Evolutionary conservation across 2,797 vertebrate genomes (phyloP).

Genomic region (Pogonophryne albipinna): DNA sequence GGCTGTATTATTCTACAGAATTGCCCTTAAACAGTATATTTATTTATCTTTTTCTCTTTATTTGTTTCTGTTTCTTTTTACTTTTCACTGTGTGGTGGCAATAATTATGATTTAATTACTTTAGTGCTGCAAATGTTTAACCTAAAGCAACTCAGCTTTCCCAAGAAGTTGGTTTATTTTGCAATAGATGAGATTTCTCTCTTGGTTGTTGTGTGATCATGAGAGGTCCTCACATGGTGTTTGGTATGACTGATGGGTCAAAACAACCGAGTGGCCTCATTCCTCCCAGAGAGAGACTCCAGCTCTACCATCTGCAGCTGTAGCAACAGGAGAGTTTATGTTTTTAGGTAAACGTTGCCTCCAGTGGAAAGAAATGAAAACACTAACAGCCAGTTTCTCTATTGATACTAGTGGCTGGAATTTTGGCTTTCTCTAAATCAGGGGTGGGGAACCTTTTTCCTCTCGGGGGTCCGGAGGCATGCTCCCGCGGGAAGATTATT

Average conservation of each 20-base stretch:
- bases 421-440: neutral
- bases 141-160: neutral
- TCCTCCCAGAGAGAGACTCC: constrained; percentile 42
- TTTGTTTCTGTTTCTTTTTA: neutral
- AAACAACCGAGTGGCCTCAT: constrained; percentile 39
- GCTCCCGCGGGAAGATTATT: no score
- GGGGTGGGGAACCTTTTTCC: no score
- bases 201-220: constrained; percentile 5
- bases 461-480: no score
- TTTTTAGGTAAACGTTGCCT: constrained; percentile 48
- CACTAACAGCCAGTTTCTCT: constrained; percentile 14
- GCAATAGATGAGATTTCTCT: constrained; percentile 6
- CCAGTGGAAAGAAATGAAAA: constrained; percentile 46
- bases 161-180: neutral
- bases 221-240: constrained; percentile 26
- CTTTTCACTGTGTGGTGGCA: neutral
- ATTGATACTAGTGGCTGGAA: neutral
- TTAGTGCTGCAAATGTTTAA: neutral
- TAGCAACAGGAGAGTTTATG: constrained; percentile 62
- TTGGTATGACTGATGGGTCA: constrained; percentile 42
- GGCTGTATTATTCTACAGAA: neutral
- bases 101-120: neutral
- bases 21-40: neutral
- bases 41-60: neutral
- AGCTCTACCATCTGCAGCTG: constrained; percentile 47